Conservation (phyloP, 2,888 invertebrate genomes). For the Disparrhopalites patrizii region DNA sequence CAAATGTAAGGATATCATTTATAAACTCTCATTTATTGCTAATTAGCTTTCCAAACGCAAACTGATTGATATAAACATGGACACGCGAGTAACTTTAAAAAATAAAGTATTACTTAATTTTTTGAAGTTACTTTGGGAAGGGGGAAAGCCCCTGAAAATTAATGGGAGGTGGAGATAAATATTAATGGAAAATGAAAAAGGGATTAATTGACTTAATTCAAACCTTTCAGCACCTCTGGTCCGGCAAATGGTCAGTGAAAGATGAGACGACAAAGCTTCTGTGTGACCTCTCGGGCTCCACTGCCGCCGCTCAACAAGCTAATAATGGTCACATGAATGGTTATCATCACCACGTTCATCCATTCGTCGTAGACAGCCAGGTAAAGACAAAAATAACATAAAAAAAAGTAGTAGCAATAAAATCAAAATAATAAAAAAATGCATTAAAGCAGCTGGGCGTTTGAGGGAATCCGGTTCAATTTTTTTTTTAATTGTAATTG, state of each 20-base stretch:
- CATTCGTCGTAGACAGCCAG: slow-evolving; percentile 36
- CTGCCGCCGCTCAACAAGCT: slow-evolving; percentile 56
- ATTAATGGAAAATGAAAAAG: background rate
- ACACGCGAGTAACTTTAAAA: no score
- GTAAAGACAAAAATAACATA: no score
- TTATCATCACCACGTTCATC: slow-evolving; percentile 36
- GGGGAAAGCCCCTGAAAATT: background rate
- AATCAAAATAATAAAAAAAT: no score
- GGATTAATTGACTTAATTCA: background rate
- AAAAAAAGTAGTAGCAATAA: no score
- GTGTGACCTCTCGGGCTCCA: slow-evolving; percentile 69
- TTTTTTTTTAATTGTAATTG: background rate
- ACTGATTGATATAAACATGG: no score
- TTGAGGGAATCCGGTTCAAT: background rate
- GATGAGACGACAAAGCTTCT: slow-evolving; percentile 85
- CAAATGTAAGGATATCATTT: slow-evolving; percentile 52
- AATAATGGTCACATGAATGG: slow-evolving; percentile 53
- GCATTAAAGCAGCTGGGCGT: no score
- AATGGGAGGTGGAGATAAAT: background rate
- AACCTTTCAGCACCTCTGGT: slow-evolving; percentile 63
- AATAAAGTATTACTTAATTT: background rate
- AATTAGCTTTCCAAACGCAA: no score
- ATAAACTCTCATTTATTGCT: no score
- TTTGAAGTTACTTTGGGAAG: background rate
- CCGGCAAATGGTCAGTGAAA: slow-evolving; percentile 78